Conservation (phyloP, 2,888 invertebrate species). For the Heliconius hortense region DNA sequence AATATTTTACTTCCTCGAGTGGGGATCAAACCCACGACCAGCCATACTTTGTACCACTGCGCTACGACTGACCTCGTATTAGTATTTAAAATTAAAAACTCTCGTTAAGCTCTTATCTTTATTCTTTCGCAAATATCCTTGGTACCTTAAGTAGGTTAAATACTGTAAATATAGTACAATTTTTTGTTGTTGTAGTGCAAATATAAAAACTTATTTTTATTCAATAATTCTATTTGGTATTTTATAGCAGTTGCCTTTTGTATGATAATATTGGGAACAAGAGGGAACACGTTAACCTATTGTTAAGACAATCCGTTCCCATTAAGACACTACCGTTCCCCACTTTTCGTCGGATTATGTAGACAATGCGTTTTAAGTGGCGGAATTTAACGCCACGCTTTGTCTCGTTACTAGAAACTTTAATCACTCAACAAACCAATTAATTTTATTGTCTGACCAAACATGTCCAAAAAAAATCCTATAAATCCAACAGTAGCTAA, state of each 20-base stretch:
- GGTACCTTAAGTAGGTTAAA: constrained; percentile 38
- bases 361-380: too few species aligned
- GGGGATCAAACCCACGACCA: too few species aligned
- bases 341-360: too few species aligned
- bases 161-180: constrained; percentile 6
- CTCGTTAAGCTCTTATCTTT: constrained; percentile 39
- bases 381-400: too few species aligned
- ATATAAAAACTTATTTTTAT: neutral
- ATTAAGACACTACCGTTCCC: too few species aligned
- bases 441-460: neutral
- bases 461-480: neutral
- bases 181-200: neutral
- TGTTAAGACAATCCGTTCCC: too few species aligned
- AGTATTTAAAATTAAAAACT: constrained; percentile 17
- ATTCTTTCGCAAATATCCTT: constrained; percentile 34
- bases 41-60: too few species aligned
- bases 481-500: neutral
- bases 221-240: neutral
- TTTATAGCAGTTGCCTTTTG: neutral
- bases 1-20: too few species aligned
- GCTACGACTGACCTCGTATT: neutral
- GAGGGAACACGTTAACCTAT: too few species aligned
- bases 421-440: too few species aligned
- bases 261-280: neutral
- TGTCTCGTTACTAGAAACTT: too few species aligned